Conservation (phyloP, 2,888 invertebrate genomes). For the Theodoxus fluviatilis region DNA sequence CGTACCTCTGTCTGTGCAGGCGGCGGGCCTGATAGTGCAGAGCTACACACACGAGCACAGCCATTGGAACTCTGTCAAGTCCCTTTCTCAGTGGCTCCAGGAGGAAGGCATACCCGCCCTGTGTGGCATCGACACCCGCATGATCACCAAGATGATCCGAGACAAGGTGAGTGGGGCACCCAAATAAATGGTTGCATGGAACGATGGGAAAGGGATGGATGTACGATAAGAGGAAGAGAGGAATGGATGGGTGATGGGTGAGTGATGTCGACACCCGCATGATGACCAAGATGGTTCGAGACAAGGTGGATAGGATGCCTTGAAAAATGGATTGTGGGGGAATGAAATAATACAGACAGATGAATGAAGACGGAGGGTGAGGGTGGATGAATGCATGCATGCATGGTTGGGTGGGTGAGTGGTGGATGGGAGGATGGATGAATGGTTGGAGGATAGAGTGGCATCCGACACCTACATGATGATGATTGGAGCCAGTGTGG, state of each 20-base stretch:
- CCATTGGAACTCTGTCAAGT: constrained; percentile 64
- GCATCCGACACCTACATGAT: too few species aligned
- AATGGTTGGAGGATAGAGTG: too few species aligned
- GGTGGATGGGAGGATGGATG: too few species aligned
- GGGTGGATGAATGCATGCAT: too few species aligned
- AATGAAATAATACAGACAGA: too few species aligned
- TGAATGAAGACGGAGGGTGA: too few species aligned
- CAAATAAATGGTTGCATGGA: too few species aligned
- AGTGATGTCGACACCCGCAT: constrained; percentile 56
- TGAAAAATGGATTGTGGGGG: too few species aligned
- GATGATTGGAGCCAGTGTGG: too few species aligned
- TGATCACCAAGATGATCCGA: constrained; percentile 53
- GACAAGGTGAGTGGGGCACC: constrained; percentile 40
- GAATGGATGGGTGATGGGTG: constrained; percentile 22
- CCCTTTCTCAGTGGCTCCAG: constrained; percentile 63
- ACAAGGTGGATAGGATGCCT: too few species aligned
- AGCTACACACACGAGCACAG: constrained; percentile 51
- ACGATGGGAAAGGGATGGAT: not conserved
- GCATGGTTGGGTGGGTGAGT: too few species aligned
- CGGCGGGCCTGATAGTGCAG: constrained; percentile 52
- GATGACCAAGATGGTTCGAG: constrained; percentile 53
- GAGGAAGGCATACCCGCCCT: constrained; percentile 62
- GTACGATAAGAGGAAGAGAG: not conserved
- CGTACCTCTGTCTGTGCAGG: constrained; percentile 34
- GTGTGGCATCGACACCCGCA: constrained; percentile 54